These are phyloP conservation scores for Halictus quadricinctus DNA, from an alignment of 2,888 invertebrate genomes.

Conservation along the genomic window DNA sequence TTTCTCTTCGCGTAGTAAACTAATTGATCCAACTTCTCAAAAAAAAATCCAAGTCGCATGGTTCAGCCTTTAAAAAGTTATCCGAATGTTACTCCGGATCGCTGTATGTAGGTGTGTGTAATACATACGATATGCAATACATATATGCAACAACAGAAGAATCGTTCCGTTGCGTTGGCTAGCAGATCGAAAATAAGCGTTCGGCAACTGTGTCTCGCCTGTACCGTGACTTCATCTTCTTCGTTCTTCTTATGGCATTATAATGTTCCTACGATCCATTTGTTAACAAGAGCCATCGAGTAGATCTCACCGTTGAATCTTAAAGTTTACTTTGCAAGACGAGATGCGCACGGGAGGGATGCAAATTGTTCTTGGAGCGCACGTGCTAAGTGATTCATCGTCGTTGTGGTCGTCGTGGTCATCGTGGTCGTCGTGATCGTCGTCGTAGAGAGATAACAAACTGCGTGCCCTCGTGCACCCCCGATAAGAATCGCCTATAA, in stretches of 20 bases:
- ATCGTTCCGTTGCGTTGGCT: too few relatives aligned
- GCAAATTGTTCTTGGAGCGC: background rate
- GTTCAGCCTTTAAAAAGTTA: too few relatives aligned
- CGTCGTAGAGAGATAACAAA: conserved; percentile 60
- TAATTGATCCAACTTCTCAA: too few relatives aligned
- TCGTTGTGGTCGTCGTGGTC: background rate
- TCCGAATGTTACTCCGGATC: too few relatives aligned
- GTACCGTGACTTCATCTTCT: background rate
- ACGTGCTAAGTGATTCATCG: background rate
- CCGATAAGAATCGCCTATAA: conserved; percentile 77
- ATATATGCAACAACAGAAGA: too few relatives aligned
- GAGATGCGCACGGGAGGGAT: background rate
- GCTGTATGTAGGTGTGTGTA: too few relatives aligned
- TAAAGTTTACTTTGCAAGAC: background rate
- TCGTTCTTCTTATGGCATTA: background rate
- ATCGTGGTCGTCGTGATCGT: conserved; percentile 11
- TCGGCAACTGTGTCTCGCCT: too few relatives aligned
- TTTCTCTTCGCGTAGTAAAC: too few relatives aligned
- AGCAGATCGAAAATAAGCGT: too few relatives aligned
- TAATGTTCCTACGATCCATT: background rate
- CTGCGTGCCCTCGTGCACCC: conserved; percentile 71
- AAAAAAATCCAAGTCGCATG: too few relatives aligned
- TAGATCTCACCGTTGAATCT: background rate
- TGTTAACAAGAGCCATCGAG: background rate
- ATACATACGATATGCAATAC: too few relatives aligned